phyloP scores from a whole-genome alignment of 2,113 vertebrate species.

The Platichthys flesus region DNA sequence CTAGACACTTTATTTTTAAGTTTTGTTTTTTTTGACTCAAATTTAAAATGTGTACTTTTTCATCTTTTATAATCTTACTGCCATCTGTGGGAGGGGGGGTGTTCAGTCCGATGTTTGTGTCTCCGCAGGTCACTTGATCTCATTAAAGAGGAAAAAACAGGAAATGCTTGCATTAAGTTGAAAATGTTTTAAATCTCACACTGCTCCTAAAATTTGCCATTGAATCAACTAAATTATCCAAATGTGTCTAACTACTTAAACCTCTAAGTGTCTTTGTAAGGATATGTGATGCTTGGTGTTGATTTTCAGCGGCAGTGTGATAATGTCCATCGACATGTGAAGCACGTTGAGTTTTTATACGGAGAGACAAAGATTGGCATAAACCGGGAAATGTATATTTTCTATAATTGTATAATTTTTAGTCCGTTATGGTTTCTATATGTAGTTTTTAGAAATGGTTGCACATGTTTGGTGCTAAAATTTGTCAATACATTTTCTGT shows the following conservation, averaged over 20 bases:
- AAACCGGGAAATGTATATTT: constrained; percentile 82
- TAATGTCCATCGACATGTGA: constrained; percentile 15
- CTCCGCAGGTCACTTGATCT: constrained; percentile 28
- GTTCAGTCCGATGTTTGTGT: constrained; percentile 36
- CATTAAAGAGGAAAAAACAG: constrained; percentile 9
- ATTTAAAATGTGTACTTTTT: constrained; percentile 34
- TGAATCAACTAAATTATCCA: constrained; percentile 15
- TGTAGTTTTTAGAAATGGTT: constrained; percentile 77
- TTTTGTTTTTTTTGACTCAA: constrained; percentile 30
- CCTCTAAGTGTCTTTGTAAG: constrained; percentile 3
- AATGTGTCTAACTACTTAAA: constrained; percentile 29
- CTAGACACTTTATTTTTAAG: constrained; percentile 43
- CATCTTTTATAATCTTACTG: constrained; percentile 48
- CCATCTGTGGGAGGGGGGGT: constrained; percentile 20
- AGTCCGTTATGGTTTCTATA: constrained; percentile 70
- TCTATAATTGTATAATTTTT: constrained; percentile 83
- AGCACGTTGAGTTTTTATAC: constrained; percentile 33
- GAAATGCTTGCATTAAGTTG: constrained; percentile 22
- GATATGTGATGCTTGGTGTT: constrained; percentile 23
- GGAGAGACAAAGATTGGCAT: constrained; percentile 65
- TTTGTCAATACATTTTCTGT: constrained; percentile 70
- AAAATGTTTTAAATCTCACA: constrained; percentile 11
- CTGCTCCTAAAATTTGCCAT: constrained; percentile 26
- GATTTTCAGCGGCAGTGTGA: constrained; percentile 42
- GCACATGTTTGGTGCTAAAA: constrained; percentile 71